A percentile compares a stretch with the other conserved stretches of the same genome.
Conservation (phyloP, 1,140 invertebrate species). For the Drosophila sucinea region DNA sequence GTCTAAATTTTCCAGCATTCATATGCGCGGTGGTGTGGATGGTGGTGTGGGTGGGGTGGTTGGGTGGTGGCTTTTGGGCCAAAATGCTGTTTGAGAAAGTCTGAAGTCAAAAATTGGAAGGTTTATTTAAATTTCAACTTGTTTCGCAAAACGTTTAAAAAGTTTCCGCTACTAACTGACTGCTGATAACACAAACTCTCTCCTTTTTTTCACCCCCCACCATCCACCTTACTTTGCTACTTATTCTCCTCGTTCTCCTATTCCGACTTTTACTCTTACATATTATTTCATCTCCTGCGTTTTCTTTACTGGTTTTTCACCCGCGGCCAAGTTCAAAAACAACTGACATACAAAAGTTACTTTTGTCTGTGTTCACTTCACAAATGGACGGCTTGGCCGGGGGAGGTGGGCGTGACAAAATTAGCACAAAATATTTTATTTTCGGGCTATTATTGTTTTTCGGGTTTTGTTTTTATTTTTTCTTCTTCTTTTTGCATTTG, state of each 20-base stretch:
- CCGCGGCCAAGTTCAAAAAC: constrained; percentile 66
- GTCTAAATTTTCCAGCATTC: constrained; percentile 65
- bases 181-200: constrained; percentile 78
- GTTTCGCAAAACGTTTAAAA: constrained; percentile 80
- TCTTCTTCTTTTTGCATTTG: background rate
- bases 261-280: constrained; percentile 20
- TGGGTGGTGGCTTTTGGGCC: background rate
- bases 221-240: background rate
- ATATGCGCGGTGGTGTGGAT: constrained; percentile 12
- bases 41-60: background rate
- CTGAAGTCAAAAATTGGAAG: constrained; percentile 72
- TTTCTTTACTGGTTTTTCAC: constrained; percentile 19
- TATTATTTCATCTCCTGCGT: constrained; percentile 20
- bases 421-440: constrained; percentile 74
- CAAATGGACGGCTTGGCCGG: constrained; percentile 12
- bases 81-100: constrained; percentile 43
- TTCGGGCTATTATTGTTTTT: constrained; percentile 6
- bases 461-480: background rate
- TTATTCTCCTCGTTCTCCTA: constrained; percentile 10
- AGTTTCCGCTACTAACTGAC: constrained; percentile 79
- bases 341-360: constrained; percentile 70
- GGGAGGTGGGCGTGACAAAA: constrained; percentile 54
- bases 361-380: constrained; percentile 39
- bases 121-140: constrained; percentile 81
- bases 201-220: background rate